Conservation (phyloP, 2,797 vertebrate genomes). For the Microcaecilia unicolor region DNA sequence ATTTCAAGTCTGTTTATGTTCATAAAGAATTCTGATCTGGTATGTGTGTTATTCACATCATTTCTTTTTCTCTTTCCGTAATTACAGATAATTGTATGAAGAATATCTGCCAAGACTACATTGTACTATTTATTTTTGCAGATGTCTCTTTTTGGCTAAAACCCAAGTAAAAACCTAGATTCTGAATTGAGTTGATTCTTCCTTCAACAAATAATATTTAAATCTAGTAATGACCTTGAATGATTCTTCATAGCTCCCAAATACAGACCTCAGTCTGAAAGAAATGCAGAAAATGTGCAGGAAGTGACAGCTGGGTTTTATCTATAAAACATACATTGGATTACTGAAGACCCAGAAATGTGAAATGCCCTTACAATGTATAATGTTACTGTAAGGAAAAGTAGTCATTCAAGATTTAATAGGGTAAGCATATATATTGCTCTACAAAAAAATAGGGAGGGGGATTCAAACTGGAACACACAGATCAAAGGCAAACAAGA, state of each 20-base stretch:
- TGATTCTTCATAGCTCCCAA: slow-evolving; percentile 54
- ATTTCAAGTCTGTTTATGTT: no score
- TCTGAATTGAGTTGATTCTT: slow-evolving; percentile 49
- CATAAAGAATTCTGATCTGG: no score
- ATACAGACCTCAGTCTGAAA: slow-evolving; percentile 54
- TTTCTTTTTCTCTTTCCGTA: no score
- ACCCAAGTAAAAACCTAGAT: slow-evolving; percentile 49
- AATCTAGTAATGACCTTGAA: slow-evolving; percentile 47
- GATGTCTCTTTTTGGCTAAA: neutral
- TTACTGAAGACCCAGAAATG: slow-evolving; percentile 46
- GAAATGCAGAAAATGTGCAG: slow-evolving; percentile 32
- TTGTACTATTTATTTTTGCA: neutral
- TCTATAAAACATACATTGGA: slow-evolving; percentile 9
- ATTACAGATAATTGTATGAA: no score
- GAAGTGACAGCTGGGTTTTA: slow-evolving; percentile 38
- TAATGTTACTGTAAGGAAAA: slow-evolving; percentile 40
- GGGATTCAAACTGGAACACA: slow-evolving; percentile 45
- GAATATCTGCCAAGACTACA: no score
- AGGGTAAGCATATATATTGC: slow-evolving; percentile 37
- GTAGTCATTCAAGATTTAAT: slow-evolving; percentile 47
- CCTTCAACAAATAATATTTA: slow-evolving; percentile 41
- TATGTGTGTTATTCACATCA: no score
- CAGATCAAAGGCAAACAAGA: slow-evolving; percentile 52
- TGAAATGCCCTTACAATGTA: slow-evolving; percentile 42
- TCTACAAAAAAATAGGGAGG: slow-evolving; percentile 39